A percentile compares a stretch with the other conserved stretches of the same genome.
Evolutionary conservation across 35 echinoderm and acorn worm species (phyloP).

Genomic region (Stichopus chloronotus): DNA sequence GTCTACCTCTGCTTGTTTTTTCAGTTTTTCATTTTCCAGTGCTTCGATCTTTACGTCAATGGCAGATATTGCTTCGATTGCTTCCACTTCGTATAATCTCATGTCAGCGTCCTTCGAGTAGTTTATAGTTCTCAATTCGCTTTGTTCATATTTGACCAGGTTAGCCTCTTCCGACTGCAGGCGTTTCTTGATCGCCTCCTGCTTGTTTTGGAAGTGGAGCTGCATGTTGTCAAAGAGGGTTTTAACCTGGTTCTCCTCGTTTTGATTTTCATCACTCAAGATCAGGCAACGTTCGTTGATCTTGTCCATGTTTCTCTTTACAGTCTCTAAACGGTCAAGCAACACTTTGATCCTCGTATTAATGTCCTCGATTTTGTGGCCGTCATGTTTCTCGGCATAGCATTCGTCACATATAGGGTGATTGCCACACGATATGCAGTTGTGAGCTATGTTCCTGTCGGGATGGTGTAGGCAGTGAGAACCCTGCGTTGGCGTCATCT

Average conservation of each 20-base stretch:
- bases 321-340: background rate
- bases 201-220: background rate
- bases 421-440: background rate
- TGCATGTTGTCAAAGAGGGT: background rate
- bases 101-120: constrained; percentile 41
- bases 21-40: background rate
- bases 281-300: constrained; percentile 21
- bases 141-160: constrained; percentile 21
- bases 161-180: background rate
- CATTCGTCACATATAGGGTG: constrained; percentile 11
- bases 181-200: background rate
- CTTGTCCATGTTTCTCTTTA: constrained; percentile 16
- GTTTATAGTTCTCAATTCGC: background rate
- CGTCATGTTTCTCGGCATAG: background rate
- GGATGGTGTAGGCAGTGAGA: background rate
- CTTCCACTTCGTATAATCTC: constrained; percentile 36
- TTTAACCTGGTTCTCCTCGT: constrained; percentile 9
- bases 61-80: background rate
- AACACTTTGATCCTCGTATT: background rate
- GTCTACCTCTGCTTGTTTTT: background rate
- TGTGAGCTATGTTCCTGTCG: background rate
- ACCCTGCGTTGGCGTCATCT: background rate
- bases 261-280: constrained; percentile 40
- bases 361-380: background rate
- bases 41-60: background rate